Percentiles rank a stretch among this genome's conserved stretches.
These are phyloP conservation scores for Dinocampus coccinellae DNA, from an alignment of 2,888 invertebrate genomes.

Conservation along the genomic window DNA sequence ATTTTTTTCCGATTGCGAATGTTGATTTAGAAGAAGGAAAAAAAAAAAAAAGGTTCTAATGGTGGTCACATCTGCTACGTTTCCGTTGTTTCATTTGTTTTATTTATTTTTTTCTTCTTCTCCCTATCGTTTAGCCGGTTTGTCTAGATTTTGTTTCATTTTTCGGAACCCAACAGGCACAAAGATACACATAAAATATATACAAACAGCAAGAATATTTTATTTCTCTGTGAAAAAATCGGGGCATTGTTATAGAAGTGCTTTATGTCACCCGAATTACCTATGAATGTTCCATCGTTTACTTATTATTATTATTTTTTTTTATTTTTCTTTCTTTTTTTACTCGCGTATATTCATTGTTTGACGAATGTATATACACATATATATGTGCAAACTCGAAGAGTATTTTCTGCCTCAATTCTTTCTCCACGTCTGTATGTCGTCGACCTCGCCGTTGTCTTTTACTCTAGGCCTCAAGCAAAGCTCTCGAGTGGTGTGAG, in stretches of 20 bases:
- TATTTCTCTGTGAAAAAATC: constrained; percentile 44
- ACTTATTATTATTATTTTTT: background rate
- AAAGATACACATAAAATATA: constrained; percentile 16
- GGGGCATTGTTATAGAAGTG: constrained; percentile 63
- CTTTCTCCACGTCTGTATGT: background rate
- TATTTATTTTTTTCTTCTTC: background rate
- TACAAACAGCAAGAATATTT: background rate
- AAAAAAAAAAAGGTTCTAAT: background rate
- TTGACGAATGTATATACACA: background rate
- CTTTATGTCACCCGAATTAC: constrained; percentile 54
- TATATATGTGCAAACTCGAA: background rate
- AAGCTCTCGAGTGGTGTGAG: background rate
- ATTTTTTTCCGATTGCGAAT: background rate
- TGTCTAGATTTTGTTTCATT: background rate
- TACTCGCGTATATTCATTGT: no score
- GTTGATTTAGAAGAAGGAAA: background rate
- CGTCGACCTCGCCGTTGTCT: background rate
- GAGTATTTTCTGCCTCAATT: constrained; percentile 1
- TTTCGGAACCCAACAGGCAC: background rate
- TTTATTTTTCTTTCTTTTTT: background rate
- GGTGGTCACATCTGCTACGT: background rate
- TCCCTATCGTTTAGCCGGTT: background rate
- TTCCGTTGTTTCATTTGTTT: background rate
- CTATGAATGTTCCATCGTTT: constrained; percentile 36
- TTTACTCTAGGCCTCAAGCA: background rate